Percentiles rank a stretch among this genome's conserved stretches.
Evolutionary conservation across 2,113 vertebrate genomes (phyloP).

Genomic region (Dasypus novemcinctus): DNA sequence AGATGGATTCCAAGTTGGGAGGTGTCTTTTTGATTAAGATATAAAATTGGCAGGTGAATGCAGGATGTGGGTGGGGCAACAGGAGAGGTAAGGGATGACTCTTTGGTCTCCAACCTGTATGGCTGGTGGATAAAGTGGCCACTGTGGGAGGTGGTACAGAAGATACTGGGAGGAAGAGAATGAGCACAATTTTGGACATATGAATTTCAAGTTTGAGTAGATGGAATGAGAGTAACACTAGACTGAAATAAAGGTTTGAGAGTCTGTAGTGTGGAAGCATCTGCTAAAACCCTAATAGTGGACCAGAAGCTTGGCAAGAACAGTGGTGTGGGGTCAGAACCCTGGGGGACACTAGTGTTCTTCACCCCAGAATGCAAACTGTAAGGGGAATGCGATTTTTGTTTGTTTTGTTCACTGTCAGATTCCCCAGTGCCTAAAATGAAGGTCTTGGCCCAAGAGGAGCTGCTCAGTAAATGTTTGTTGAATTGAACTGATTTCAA

Average conservation of each 20-base stretch:
- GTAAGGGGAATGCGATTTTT: background rate
- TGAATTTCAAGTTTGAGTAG: rapidly evolving
- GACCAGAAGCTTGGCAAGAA: background rate
- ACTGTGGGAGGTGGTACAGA: background rate
- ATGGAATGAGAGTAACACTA: rapidly evolving
- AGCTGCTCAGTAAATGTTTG: background rate
- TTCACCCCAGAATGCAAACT: no score
- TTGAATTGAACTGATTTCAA: background rate
- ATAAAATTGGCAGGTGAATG: background rate
- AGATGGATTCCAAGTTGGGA: background rate
- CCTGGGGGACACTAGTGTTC: background rate
- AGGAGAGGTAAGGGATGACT: no score
- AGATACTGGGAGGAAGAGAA: background rate
- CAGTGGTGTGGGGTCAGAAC: rapidly evolving
- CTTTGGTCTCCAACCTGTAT: background rate
- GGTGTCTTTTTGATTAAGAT: background rate
- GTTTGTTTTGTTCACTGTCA: background rate
- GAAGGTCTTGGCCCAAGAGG: no score
- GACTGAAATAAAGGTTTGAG: rapidly evolving
- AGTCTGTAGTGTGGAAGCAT: rapidly evolving
- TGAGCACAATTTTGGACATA: background rate
- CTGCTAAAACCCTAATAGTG: no score
- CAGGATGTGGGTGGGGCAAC: no score
- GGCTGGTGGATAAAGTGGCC: no score
- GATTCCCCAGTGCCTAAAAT: background rate